Evolutionary conservation across 2,113 vertebrate genomes (phyloP).

Genomic region (Scortum barcoo): DNA sequence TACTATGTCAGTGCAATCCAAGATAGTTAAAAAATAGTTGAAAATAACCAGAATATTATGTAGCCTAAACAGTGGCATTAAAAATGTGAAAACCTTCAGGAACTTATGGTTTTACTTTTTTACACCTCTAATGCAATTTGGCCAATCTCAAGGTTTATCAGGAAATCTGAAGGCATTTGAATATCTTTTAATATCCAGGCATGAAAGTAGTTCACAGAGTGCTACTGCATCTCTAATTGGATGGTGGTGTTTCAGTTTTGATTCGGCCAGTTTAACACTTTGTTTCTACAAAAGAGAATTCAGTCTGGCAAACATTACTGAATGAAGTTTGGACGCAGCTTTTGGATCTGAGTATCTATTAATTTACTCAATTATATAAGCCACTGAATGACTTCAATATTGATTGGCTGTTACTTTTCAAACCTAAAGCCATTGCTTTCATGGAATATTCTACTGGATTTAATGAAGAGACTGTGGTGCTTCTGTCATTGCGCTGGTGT

Average conservation of each 20-base stretch:
- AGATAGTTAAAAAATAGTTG: slow-evolving; percentile 1
- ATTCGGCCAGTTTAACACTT: not conserved
- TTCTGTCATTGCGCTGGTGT: slow-evolving; percentile 51
- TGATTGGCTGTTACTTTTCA: not conserved
- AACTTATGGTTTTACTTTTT: slow-evolving; percentile 13
- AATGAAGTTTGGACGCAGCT: not conserved
- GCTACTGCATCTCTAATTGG: not conserved
- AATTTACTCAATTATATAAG: not conserved
- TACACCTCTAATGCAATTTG: not conserved
- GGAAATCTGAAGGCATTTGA: not conserved
- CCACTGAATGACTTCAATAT: not conserved
- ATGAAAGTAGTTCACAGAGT: not conserved
- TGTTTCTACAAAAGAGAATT: not conserved
- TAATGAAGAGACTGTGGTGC: slow-evolving; percentile 25
- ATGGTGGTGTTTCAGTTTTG: not conserved
- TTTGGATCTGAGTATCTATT: slow-evolving; percentile 11
- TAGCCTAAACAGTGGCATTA: slow-evolving; percentile 11
- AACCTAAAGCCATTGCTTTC: slow-evolving; percentile 27
- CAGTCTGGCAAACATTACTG: not conserved
- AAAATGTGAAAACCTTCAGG: slow-evolving; percentile 25
- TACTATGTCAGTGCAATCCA: slow-evolving; percentile 3
- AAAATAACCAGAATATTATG: not conserved
- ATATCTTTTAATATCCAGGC: not conserved
- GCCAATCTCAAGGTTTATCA: not conserved
- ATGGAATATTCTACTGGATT: slow-evolving; percentile 24